Percentiles rank a stretch among this genome's conserved stretches.
These are phyloP conservation scores for Thalassophryne amazonica DNA, from an alignment of 2,797 vertebrate genomes.

Conservation along the genomic window DNA sequence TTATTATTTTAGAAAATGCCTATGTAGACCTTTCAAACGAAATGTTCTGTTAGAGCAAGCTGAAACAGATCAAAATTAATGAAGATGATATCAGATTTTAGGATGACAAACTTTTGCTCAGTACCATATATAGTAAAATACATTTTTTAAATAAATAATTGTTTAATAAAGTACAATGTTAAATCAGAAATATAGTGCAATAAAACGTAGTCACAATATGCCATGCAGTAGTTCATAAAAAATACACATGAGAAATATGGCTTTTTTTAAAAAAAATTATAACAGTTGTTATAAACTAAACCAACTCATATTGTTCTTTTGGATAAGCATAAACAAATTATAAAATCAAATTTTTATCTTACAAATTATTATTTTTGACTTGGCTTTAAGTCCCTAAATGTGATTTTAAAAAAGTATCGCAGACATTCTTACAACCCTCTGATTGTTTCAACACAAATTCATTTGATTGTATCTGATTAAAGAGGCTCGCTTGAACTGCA, in stretches of 20 bases:
- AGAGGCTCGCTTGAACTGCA: slow-evolving; percentile 57
- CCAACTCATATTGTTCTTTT: not conserved
- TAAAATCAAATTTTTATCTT: not conserved
- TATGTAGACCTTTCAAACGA: too few relatives aligned
- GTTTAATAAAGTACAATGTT: not conserved
- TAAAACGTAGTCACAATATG: too few relatives aligned
- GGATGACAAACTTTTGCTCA: too few relatives aligned
- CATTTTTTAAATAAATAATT: not conserved
- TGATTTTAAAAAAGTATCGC: too few relatives aligned
- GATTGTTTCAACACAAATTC: slow-evolving; percentile 62
- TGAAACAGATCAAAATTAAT: too few relatives aligned
- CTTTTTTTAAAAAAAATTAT: too few relatives aligned
- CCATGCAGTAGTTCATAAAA: too few relatives aligned
- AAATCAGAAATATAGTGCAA: too few relatives aligned
- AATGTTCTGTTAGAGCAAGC: too few relatives aligned
- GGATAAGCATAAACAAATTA: not conserved
- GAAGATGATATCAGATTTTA: too few relatives aligned
- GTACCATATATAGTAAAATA: not conserved
- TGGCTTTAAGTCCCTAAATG: slow-evolving; percentile 24
- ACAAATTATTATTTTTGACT: not conserved
- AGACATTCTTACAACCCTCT: slow-evolving; percentile 55
- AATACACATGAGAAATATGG: too few relatives aligned
- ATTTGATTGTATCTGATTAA: slow-evolving; percentile 70
- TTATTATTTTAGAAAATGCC: too few relatives aligned
- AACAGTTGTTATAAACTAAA: slow-evolving; percentile 1